Base-by-base conservation (phyloP, 2,888 invertebrate genomes). In the Xanthia togata region DNA sequence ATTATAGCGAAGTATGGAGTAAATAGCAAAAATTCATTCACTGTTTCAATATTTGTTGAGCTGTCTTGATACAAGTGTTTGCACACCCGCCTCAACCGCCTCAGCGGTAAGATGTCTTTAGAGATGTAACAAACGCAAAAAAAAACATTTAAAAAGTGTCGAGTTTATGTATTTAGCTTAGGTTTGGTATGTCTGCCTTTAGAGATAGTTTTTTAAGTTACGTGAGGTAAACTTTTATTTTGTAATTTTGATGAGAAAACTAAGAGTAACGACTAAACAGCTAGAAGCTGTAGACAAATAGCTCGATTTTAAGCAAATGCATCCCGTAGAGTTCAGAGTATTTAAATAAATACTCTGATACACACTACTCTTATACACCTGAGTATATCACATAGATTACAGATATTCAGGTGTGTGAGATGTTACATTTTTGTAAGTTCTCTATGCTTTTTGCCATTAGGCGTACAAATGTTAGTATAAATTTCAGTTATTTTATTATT, bases 1-100 rank as follows among this genome's bases (percentile, higher is more conserved):
- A 83, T 83, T 83, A 80, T 74, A 55, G 14, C 64, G 57, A 76
- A 77, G 76, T 62, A 79, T 73, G 68, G 4, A 70, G 83, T 70
- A 83, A 76, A 83, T 70, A 83, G 50, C 68, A 80, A 83, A 84
- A 84, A 81, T 75, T 77, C 76, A 84, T 84, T 72, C 63, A 8
- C 12, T 60, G 69, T 64, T 53, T 76, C 71, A 84, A 84, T 84
- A 82, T 84, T 84, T 81, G 78, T 59, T 12, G 26, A 81, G 84
- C 64, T 71, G 41, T 44, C 50, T 78, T 62, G 59, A 70, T 50
- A 69, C 67, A 69, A 78, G 73, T 76, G 67, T 76, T 70, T 84
- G 81, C 69, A 44, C 63, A 74, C 31, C 62, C 26, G 70, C 50
- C 63, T 68, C 63, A 74, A 23, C 62, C n/a, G 65, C 50, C 63